Evolutionary conservation across 2,888 invertebrate species (phyloP), one percentile per base, ranked within the genome.

Genomic region (Caradrina clavipalpis): DNA sequence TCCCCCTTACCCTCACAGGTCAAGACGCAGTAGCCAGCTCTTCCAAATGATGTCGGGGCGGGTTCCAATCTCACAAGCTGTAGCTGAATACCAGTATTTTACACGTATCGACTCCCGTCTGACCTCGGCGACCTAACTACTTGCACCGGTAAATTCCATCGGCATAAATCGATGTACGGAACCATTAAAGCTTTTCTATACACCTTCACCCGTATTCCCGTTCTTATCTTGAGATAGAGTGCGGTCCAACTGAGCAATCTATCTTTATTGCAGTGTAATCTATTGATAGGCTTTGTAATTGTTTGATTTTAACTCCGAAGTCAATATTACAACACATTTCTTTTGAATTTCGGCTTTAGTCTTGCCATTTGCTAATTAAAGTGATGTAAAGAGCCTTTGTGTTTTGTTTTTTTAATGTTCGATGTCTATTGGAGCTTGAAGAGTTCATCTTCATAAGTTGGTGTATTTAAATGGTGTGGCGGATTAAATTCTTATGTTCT

Each of bases 241-340:
- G 63, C 56, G 63, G 62, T 49, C 60, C 49, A 65, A 68, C 76
- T 62, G 58, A 78, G 66, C 75, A 65, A 81, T 82, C 75, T 76
- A 69, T 73, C 79, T 81, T 83, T 85, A 83, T 83, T 62, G 71
- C 73, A 26, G 21, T 65, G 64, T 82, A 80, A 84, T 84, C 81
- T 85, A 60, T 31, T 65, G 67, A 79, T 81, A 73, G 65, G 60
- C 59, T 76, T 80, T 82, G 73, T 84, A 84, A 85, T 81, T 83
- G 75, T 84, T 69, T 65, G 65, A 56, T 74, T 76, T 73, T 67
- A 70, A 61, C 47, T 73, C 66, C 10, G 57, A 13, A 66, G 61
- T 74, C 61, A 67, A 73, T 62, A 70, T 82, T 78, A 69, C 80
- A 60, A 69, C 65, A 82, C 26, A 22, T 65, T 61, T 51, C 26